Evolutionary conservation across 2,113 vertebrate genomes (phyloP).

Genomic region (Microcebus jonahi): DNA sequence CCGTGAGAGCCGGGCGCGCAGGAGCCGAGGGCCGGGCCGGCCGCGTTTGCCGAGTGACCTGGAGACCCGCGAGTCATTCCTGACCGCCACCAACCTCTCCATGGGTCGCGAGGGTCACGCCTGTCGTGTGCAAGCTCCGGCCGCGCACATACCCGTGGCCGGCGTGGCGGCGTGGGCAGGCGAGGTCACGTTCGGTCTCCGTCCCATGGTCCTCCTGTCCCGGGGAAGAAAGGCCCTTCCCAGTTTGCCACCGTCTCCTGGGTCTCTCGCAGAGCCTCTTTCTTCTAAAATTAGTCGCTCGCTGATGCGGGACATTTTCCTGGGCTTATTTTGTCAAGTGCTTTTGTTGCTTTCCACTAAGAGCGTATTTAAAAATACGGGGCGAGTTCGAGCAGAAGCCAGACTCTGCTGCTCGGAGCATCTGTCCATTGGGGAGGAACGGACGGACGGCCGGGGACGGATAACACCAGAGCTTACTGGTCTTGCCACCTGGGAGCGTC

Average conservation of each 20-base stretch:
- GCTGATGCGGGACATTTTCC: rapidly evolving
- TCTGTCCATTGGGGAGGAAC: background rate
- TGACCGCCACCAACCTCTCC: too few species aligned
- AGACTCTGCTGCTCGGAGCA: too few species aligned
- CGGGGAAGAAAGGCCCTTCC: rapidly evolving
- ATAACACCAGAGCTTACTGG: rapidly evolving
- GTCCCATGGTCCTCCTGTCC: background rate
- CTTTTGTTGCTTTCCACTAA: background rate
- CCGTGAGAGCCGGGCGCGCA: background rate
- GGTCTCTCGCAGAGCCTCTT: background rate
- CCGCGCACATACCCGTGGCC: rapidly evolving
- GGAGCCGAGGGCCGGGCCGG: background rate
- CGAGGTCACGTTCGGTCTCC: rapidly evolving
- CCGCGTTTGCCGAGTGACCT: rapidly evolving
- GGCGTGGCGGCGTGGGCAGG: rapidly evolving
- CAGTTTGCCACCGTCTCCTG: rapidly evolving
- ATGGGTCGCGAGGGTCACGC: rapidly evolving
- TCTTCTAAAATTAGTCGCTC: rapidly evolving
- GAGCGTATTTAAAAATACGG: background rate
- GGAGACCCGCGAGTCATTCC: rapidly evolving
- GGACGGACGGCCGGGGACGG: rapidly evolving
- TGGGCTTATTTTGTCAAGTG: too few species aligned
- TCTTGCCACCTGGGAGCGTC: rapidly evolving
- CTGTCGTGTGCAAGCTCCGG: rapidly evolving
- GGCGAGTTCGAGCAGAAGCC: background rate